phyloP scores from a whole-genome alignment of 2,113 vertebrate species.

The Callionymus lyra region DNA sequence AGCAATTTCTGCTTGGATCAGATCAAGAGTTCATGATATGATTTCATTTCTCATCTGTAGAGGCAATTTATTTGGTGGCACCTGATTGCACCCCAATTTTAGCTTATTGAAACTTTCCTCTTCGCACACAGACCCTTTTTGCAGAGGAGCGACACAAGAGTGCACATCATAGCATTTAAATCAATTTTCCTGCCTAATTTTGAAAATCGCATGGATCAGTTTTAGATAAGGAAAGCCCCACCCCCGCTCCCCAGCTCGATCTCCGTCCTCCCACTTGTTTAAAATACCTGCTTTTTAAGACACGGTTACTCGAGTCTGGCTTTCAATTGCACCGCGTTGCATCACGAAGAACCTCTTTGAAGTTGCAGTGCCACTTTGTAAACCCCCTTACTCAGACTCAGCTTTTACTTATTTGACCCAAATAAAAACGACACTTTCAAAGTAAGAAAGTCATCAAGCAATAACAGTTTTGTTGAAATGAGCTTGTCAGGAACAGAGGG shows the following conservation, averaged over 20 bases:
- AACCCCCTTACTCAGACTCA: slow-evolving; percentile 38
- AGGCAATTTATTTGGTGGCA: slow-evolving; percentile 50
- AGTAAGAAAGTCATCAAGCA: slow-evolving; percentile 5
- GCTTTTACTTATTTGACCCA: slow-evolving; percentile 51
- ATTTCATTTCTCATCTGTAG: slow-evolving; percentile 41
- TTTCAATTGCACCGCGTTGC: slow-evolving; percentile 52
- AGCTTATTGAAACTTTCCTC: slow-evolving; percentile 46
- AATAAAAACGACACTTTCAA: slow-evolving; percentile 37
- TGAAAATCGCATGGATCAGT: slow-evolving; percentile 44
- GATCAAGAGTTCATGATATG: slow-evolving; percentile 44
- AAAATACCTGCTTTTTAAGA: slow-evolving; percentile 49
- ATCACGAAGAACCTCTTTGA: slow-evolving; percentile 59
- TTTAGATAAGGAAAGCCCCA: slow-evolving; percentile 37
- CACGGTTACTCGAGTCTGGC: slow-evolving; percentile 39
- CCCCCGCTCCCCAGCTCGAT: slow-evolving; percentile 28
- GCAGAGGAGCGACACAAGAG: slow-evolving; percentile 24
- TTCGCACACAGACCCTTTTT: slow-evolving; percentile 26
- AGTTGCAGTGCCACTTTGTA: slow-evolving; percentile 56
- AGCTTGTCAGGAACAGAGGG: slow-evolving; percentile 9
- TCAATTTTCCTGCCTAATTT: slow-evolving; percentile 33
- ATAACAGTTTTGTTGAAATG: slow-evolving; percentile 14
- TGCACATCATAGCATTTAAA: slow-evolving; percentile 46
- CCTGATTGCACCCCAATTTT: slow-evolving; percentile 53
- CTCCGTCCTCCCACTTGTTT: slow-evolving; percentile 38
- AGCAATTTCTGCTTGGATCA: slow-evolving; percentile 19